Conservation (phyloP, 2,888 invertebrate species). For the Cataglyphis albicans region DNA sequence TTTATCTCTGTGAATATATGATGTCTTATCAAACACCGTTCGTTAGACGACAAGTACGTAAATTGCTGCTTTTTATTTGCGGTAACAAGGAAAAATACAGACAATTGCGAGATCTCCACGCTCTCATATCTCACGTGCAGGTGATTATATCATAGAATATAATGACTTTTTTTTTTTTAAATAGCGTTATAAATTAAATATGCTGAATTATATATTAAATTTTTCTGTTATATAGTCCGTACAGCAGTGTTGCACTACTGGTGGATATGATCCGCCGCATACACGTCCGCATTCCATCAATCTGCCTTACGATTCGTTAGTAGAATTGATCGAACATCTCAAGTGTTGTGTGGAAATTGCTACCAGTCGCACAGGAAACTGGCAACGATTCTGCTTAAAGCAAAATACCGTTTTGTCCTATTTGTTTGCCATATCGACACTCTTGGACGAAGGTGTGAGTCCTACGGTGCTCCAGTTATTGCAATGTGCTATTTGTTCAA, state of each 20-base stretch:
- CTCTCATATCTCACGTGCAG: conserved; percentile 95
- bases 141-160: conserved; percentile 82
- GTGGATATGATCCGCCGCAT: conserved; percentile 86
- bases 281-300: conserved; percentile 87
- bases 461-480: conserved; percentile 96
- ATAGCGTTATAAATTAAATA: conserved; percentile 35
- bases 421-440: conserved; percentile 92
- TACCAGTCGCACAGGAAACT: conserved; percentile 95
- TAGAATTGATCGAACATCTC: conserved; percentile 97
- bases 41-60: conserved; percentile 95
- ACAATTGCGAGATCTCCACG: conserved; percentile 96
- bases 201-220: conserved; percentile 25
- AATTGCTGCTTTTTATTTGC: conserved; percentile 95
- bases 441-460: conserved; percentile 96
- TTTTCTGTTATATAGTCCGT: conserved; percentile 85
- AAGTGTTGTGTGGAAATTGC: conserved; percentile 98
- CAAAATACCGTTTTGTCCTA: conserved; percentile 93
- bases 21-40: conserved; percentile 97
- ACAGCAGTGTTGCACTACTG: conserved; percentile 87
- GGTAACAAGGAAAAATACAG: conserved; percentile 98
- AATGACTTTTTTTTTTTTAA: background rate
- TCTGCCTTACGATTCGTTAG: conserved; percentile 95
- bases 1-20: conserved; percentile 96
- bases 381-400: conserved; percentile 95
- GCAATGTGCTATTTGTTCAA: conserved; percentile 94